Conservation (phyloP, 2,888 invertebrate genomes). For the Drosophila meridiana region DNA sequence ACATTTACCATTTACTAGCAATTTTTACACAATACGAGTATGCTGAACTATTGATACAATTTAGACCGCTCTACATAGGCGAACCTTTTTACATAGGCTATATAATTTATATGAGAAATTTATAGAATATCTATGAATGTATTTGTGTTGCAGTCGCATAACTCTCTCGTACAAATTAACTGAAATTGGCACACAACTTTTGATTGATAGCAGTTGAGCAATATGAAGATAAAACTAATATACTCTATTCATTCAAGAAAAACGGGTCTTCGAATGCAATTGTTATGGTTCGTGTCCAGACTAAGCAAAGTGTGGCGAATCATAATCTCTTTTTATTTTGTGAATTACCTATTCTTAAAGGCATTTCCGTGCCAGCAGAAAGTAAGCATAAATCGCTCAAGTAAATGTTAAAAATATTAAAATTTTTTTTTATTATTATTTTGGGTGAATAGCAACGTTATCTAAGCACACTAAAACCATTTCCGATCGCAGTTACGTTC, state of each 20-base stretch:
- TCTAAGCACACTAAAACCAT: conserved; percentile 20
- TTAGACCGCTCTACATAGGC: conserved; percentile 44
- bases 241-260: background rate
- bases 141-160: conserved; percentile 19
- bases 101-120: conserved; percentile 58
- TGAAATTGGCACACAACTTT: background rate
- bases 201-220: background rate
- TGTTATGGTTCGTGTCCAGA: conserved; percentile 26
- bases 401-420: background rate
- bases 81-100: conserved; percentile 59
- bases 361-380: conserved; percentile 15
- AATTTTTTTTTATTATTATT: background rate
- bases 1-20: conserved; percentile 62
- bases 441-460: conserved; percentile 1
- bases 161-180: conserved; percentile 9
- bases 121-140: conserved; percentile 58
- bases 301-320: conserved; percentile 3
- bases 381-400: conserved; percentile 10
- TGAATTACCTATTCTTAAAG: background rate
- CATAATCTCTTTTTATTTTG: background rate
- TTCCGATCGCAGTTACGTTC: conserved; percentile 24
- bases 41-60: conserved; percentile 58
- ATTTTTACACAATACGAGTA: conserved; percentile 46
- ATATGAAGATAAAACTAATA: background rate
- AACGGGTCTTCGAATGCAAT: background rate